Evolutionary conservation across 2,797 vertebrate species (phyloP), one percentile per base, ranked within the genome.

Genomic region (Sebastes baramenuke): DNA sequence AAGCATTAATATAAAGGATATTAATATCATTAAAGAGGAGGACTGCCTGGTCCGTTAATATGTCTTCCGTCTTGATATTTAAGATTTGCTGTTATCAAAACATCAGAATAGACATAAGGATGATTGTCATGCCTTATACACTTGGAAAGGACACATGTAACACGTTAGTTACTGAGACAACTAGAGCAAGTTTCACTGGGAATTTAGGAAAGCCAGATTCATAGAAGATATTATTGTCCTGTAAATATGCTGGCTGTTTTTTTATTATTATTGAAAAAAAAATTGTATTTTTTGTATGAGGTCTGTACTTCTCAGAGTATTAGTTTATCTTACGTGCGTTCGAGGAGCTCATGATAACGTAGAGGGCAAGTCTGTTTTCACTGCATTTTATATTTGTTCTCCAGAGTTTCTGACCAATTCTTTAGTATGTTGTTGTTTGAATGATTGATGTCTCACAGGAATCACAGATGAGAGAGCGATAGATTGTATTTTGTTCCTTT

Each of bases 171-270:
- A 94, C 91, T 93, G 91, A 93, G 87, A 88, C 73, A 89, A 87
- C 75, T 82, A 71, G 90, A 72, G 78, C 81, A 81, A 88, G 84
- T 91, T 90, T 94, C 92, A 93, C 93, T 95, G 93, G 93, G 93
- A 91, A 92, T 84, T 92, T 87, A 87, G 85, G 77, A 72, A 81
- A 90, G 94, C 92, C 94, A 94, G 93, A 90, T 76, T 92, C 79
- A 77, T 86, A 88, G 94, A 91, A 94, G 93, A 95, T 95, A 95
- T 93, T 95, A 82, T 93, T 90, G 85, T 95, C 71, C 73, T 96
- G 95, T 96, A 96, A 92, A 95, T 96, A 96, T 89, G 87, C 90
- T 95, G 94, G 90, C 90, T 89, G 74, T 90, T 90, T 77, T 80
- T 80, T 71, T 72, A 70, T 91, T 92, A 75, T 89, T 87, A 84